Evolutionary conservation across 2,797 vertebrate species (phyloP).

Genomic region (Squalus acanthias): DNA sequence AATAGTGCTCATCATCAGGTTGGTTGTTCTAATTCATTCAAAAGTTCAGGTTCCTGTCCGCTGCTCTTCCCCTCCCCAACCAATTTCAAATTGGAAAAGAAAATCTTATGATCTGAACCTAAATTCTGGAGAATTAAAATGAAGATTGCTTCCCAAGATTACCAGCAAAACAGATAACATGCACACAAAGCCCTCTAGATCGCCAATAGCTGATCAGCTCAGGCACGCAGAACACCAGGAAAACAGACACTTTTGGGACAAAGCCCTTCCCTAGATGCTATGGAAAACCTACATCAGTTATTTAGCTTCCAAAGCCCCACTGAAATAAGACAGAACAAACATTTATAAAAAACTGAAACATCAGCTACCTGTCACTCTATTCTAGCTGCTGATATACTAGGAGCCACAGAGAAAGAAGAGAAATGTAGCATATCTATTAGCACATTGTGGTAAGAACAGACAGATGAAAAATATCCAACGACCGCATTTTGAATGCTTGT

Average conservation of each 20-base stretch:
- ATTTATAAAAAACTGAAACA: neutral
- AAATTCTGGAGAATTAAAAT: constrained; percentile 4
- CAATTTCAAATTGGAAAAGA: neutral
- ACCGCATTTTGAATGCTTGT: neutral
- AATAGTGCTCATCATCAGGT: neutral
- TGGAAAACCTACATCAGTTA: neutral
- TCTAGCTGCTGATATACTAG: neutral
- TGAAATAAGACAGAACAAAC: neutral
- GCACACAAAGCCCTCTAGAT: neutral
- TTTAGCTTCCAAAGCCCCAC: neutral
- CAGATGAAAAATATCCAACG: neutral
- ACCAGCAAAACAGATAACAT: neutral
- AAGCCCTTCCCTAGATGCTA: neutral
- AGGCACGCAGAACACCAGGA: neutral
- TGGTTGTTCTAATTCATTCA: neutral
- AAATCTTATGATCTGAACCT: neutral
- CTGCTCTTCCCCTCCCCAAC: neutral
- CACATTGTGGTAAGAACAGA: neutral
- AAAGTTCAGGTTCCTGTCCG: neutral
- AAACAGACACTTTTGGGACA: neutral
- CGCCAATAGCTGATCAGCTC: neutral
- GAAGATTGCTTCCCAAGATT: neutral
- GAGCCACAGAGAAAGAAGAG: neutral
- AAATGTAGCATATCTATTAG: neutral
- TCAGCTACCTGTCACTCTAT: neutral